Percentiles rank a stretch among this genome's conserved stretches.
phyloP scores from a whole-genome alignment of 1,140 invertebrate species.

The Drosophila subpulchrella region DNA sequence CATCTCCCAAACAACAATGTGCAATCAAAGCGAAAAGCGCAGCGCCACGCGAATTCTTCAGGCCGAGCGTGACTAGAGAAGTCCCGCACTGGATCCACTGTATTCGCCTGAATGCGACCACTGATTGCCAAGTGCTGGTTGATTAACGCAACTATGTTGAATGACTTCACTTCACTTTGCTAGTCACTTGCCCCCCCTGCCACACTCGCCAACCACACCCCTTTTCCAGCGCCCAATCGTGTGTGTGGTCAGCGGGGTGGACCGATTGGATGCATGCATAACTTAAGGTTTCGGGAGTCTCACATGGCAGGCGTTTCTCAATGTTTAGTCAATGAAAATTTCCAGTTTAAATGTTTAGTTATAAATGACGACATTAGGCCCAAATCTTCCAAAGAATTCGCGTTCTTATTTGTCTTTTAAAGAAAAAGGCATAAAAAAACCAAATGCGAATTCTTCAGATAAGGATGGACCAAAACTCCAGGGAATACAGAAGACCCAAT shows the following conservation, averaged over 20 bases:
- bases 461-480: too few species aligned
- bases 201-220: background rate
- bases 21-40: slow-evolving; percentile 13
- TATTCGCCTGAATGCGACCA: slow-evolving; percentile 51
- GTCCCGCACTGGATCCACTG: slow-evolving; percentile 7
- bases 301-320: background rate
- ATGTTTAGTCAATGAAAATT: background rate
- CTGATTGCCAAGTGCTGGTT: slow-evolving; percentile 59
- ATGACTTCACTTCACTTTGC: slow-evolving; percentile 13
- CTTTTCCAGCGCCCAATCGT: background rate
- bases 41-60: slow-evolving; percentile 2
- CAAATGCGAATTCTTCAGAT: too few species aligned
- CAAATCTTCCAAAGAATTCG: too few species aligned
- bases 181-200: background rate
- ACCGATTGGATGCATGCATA: background rate
- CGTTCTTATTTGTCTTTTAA: too few species aligned
- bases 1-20: slow-evolving; percentile 40
- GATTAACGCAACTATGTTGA: slow-evolving; percentile 62
- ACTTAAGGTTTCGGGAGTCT: background rate
- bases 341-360: background rate
- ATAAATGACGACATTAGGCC: too few species aligned
- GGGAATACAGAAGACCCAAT: too few species aligned
- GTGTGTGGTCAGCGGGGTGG: slow-evolving; percentile 13
- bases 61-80: slow-evolving; percentile 14
- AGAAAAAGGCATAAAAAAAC: too few species aligned